Evolutionary conservation across 2,113 vertebrate genomes (phyloP).

Genomic region (Burhinus oedicnemus): DNA sequence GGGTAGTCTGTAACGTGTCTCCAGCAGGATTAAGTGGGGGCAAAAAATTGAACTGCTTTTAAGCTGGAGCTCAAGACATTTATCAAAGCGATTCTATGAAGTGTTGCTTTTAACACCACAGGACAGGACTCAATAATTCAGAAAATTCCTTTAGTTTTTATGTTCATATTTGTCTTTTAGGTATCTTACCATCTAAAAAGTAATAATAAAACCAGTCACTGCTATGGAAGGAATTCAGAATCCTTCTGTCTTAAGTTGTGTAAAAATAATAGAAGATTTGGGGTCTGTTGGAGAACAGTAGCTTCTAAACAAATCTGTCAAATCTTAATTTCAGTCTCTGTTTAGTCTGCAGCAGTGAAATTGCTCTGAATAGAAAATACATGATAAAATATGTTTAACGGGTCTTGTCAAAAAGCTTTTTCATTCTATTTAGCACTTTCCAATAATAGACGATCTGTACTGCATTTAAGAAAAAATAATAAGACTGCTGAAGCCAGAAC

Average conservation of each 20-base stretch:
- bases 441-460: background rate
- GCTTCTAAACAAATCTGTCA: slow-evolving; percentile 6
- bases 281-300: background rate
- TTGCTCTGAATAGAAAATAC: background rate
- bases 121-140: background rate
- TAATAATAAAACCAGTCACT: background rate
- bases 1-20: background rate
- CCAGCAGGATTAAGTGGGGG: background rate
- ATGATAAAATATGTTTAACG: background rate
- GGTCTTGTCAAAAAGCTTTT: background rate
- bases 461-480: background rate
- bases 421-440: background rate
- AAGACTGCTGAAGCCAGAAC: background rate
- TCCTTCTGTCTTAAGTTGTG: background rate
- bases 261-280: background rate
- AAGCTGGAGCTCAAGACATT: background rate
- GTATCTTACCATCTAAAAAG: background rate
- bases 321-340: slow-evolving; percentile 1
- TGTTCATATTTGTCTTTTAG: background rate
- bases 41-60: background rate
- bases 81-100: background rate
- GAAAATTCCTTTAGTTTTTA: background rate
- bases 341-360: background rate
- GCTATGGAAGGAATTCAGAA: background rate
- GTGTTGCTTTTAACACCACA: background rate